Evolutionary conservation across 2,113 vertebrate genomes (phyloP).

Genomic region (Abramis brama): DNA sequence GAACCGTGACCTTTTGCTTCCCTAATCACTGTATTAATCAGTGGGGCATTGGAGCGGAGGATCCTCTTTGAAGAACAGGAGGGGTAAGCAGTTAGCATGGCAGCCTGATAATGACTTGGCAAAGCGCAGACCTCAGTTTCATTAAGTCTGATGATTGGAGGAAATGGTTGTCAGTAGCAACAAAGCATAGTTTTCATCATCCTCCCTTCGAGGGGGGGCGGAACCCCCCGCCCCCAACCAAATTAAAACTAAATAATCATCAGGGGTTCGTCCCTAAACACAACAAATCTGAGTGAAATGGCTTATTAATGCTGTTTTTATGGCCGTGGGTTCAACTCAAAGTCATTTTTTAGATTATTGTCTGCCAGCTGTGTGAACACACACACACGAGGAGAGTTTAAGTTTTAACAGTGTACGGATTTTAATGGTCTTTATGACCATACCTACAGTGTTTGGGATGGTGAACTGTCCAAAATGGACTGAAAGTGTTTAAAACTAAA

Average conservation of each 20-base stretch:
- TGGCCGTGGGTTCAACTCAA: not conserved
- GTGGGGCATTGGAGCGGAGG: constrained; percentile 58
- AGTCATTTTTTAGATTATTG: not conserved
- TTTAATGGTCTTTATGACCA: not conserved
- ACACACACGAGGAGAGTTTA: not conserved
- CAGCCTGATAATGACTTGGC: constrained; percentile 64
- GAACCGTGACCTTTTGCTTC: constrained; percentile 58
- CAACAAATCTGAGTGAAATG: constrained; percentile 24
- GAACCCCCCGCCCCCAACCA: constrained; percentile 19
- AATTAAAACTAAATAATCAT: constrained; percentile 55
- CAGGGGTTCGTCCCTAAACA: not conserved
- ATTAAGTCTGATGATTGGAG: constrained; percentile 58
- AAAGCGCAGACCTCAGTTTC: constrained; percentile 54
- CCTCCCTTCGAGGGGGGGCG: constrained; percentile 31
- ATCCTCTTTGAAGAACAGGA: constrained; percentile 57
- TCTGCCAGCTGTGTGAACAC: not conserved
- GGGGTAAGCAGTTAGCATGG: constrained; percentile 55
- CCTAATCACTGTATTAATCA: constrained; percentile 64
- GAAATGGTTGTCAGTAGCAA: constrained; percentile 56
- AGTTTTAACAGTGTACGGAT: constrained; percentile 5
- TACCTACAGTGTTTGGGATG: not conserved
- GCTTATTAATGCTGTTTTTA: constrained; percentile 38
- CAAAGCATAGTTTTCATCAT: constrained; percentile 56
- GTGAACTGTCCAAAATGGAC: not conserved
- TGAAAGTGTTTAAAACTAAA: not conserved